These are phyloP conservation scores for Lepus oiostolus DNA, from an alignment of 2,797 vertebrate species.

Conservation along the genomic window DNA sequence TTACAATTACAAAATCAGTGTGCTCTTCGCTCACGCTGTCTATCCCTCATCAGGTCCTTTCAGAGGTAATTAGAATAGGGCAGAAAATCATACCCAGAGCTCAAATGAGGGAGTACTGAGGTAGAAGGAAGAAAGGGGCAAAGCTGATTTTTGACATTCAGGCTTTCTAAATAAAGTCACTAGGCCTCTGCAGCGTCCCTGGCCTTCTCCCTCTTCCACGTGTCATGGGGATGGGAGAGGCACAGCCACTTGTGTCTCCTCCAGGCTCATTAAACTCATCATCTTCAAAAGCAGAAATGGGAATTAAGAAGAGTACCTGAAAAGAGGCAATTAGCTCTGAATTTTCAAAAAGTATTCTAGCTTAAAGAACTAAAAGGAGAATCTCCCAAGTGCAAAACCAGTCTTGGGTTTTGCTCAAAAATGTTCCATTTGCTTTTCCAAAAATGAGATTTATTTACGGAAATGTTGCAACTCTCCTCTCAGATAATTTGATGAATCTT, in stretches of 20 bases:
- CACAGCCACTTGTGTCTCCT: not conserved
- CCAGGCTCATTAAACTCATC: not conserved
- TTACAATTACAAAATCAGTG: not conserved
- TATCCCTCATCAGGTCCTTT: not conserved
- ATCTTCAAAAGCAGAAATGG: not conserved
- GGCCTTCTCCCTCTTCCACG: not conserved
- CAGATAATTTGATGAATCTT: not conserved
- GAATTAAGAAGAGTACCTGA: not conserved
- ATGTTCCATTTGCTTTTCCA: not conserved
- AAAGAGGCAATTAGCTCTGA: not conserved
- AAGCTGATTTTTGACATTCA: not conserved
- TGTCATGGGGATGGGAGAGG: not conserved
- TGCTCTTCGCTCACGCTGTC: not conserved
- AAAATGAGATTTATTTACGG: slow-evolving; percentile 28
- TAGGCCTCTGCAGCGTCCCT: not conserved
- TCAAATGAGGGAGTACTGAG: not conserved
- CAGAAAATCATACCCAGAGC: not conserved
- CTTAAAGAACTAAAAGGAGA: not conserved
- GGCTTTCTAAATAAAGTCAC: not conserved
- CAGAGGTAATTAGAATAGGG: not conserved
- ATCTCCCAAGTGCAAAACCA: not conserved
- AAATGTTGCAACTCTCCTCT: not conserved
- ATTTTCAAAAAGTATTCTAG: not conserved
- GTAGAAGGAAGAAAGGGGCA: not conserved
- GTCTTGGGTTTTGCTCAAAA: not conserved